Evolutionary conservation across 2,113 vertebrate genomes (phyloP).

Genomic region (Calonectris borealis): DNA sequence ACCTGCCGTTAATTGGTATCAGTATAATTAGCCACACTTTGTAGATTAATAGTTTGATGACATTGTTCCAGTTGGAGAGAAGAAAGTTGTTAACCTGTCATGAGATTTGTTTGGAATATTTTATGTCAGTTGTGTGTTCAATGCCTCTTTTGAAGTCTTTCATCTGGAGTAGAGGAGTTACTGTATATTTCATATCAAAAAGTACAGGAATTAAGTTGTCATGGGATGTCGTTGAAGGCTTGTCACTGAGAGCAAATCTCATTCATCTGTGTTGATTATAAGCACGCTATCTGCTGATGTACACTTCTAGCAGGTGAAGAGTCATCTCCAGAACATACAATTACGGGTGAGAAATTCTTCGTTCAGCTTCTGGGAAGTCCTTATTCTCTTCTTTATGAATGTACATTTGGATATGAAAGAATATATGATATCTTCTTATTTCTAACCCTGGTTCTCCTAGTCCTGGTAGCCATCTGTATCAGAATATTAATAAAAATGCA

Average conservation of each 20-base stretch:
- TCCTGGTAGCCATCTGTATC: not conserved
- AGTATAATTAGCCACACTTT: not conserved
- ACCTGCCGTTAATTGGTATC: not conserved
- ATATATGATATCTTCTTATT: not conserved
- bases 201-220: not conserved
- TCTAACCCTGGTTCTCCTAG: not conserved
- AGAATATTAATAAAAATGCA: fast-evolving
- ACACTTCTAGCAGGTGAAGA: not conserved
- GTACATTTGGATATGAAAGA: not conserved
- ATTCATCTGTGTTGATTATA: not conserved
- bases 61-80: not conserved
- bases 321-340: not conserved
- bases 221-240: not conserved
- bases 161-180: not conserved
- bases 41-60: not conserved
- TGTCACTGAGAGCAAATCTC: not conserved
- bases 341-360: not conserved
- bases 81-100: not conserved
- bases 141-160: not conserved
- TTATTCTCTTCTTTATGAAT: not conserved
- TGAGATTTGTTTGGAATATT: not conserved
- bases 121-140: not conserved
- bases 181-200: not conserved
- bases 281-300: not conserved
- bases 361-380: not conserved